These are phyloP conservation scores for Caenorhabditis sp. DNA, from an alignment of 2,888 invertebrate genomes.

Conservation along the genomic window DNA sequence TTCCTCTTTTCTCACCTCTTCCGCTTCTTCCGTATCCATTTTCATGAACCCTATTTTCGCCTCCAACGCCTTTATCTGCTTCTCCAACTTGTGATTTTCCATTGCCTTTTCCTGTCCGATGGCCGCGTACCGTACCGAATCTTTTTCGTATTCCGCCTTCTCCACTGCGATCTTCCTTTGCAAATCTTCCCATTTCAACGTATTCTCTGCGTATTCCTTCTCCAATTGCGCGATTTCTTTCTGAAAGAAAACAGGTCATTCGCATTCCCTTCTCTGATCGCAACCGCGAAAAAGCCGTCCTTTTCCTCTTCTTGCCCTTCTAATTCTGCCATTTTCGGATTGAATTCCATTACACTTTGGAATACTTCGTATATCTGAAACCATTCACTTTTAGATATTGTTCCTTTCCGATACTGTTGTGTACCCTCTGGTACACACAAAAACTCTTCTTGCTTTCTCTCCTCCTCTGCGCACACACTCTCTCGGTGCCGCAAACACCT, in stretches of 20 bases:
- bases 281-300: slow-evolving; percentile 35
- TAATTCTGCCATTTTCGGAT: slow-evolving; percentile 37
- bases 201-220: slow-evolving; percentile 23
- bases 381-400: background rate
- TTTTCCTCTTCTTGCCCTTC: slow-evolving; percentile 14
- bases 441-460: too few relatives aligned
- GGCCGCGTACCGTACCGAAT: slow-evolving; percentile 49
- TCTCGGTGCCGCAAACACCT: too few relatives aligned
- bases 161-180: slow-evolving; percentile 30
- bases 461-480: too few relatives aligned
- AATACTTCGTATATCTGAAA: slow-evolving; percentile 46
- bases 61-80: slow-evolving; percentile 31
- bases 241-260: slow-evolving; percentile 16
- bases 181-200: slow-evolving; percentile 11
- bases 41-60: slow-evolving; percentile 36
- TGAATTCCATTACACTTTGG: slow-evolving; percentile 12
- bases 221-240: slow-evolving; percentile 43
- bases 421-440: too few relatives aligned
- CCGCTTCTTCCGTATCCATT: slow-evolving; percentile 26
- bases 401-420: too few relatives aligned
- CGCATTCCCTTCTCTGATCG: slow-evolving; percentile 4
- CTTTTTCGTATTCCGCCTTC: slow-evolving; percentile 31
- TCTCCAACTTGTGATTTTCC: slow-evolving; percentile 36
- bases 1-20: slow-evolving; percentile 10
- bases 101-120: slow-evolving; percentile 45